These are phyloP conservation scores for Ctenopoma multispine DNA, from an alignment of 2,797 vertebrate species.

Conservation along the genomic window DNA sequence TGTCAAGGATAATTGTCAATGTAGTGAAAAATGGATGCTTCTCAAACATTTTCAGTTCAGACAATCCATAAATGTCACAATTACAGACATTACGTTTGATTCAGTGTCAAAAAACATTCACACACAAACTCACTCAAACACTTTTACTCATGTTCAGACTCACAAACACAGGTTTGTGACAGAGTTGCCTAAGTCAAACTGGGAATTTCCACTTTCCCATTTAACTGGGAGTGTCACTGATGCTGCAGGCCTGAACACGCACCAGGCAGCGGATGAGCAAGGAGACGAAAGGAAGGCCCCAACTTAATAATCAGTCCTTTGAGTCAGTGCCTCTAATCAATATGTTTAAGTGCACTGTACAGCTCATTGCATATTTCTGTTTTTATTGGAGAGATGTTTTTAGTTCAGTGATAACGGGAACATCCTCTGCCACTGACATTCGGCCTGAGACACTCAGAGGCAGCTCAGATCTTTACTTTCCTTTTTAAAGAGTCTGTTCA, in stretches of 20 bases:
- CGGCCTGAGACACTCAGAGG: neutral
- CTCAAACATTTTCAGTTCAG: constrained; percentile 8
- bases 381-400: constrained; percentile 25
- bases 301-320: constrained; percentile 31
- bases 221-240: neutral
- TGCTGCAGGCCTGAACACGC: constrained; percentile 45
- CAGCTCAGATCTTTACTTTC: neutral
- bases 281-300: constrained; percentile 10
- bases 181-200: constrained; percentile 25
- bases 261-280: constrained; percentile 27
- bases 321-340: constrained; percentile 50
- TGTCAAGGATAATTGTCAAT: neutral
- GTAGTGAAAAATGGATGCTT: neutral
- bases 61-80: constrained; percentile 22
- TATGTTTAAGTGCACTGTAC: constrained; percentile 18
- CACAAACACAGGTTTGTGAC: constrained; percentile 5
- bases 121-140: neutral
- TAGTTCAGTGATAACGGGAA: neutral
- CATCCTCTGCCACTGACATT: neutral
- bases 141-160: neutral
- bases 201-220: constrained; percentile 53
- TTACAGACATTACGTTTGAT: neutral
- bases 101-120: neutral
- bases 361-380: neutral
- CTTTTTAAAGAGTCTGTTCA: neutral